Conservation (phyloP, 2,113 vertebrate genomes). For the Neodon shergylaensis region DNA sequence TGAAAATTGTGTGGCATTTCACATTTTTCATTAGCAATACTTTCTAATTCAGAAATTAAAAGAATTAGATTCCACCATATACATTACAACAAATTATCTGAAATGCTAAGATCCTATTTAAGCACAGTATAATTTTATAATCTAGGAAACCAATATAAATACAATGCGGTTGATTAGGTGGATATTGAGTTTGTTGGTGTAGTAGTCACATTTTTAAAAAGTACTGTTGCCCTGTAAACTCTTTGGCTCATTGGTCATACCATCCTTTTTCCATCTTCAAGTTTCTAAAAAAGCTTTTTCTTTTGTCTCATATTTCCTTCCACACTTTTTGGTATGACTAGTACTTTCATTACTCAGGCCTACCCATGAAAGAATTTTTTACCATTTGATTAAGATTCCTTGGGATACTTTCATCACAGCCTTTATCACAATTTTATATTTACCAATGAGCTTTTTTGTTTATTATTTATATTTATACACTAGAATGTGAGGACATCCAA, state of each 20-base stretch:
- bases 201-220: neutral
- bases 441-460: neutral
- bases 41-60: slow-evolving; percentile 40
- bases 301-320: neutral
- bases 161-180: neutral
- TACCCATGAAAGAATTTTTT: neutral
- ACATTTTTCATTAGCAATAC: neutral
- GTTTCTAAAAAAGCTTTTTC: neutral
- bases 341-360: neutral
- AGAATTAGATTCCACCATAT: neutral
- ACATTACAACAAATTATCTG: neutral
- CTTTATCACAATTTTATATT: neutral
- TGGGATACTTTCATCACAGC: neutral
- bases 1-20: neutral
- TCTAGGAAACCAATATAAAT: neutral
- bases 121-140: neutral
- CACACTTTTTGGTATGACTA: neutral
- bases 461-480: neutral
- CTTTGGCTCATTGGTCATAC: neutral
- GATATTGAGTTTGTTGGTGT: neutral
- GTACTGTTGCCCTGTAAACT: neutral
- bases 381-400: neutral
- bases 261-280: neutral
- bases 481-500: neutral
- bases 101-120: neutral